Percentiles rank a stretch among this genome's conserved stretches.
These are phyloP conservation scores for Achatina immaculata DNA, from an alignment of 1,140 invertebrate species.

Conservation along the genomic window DNA sequence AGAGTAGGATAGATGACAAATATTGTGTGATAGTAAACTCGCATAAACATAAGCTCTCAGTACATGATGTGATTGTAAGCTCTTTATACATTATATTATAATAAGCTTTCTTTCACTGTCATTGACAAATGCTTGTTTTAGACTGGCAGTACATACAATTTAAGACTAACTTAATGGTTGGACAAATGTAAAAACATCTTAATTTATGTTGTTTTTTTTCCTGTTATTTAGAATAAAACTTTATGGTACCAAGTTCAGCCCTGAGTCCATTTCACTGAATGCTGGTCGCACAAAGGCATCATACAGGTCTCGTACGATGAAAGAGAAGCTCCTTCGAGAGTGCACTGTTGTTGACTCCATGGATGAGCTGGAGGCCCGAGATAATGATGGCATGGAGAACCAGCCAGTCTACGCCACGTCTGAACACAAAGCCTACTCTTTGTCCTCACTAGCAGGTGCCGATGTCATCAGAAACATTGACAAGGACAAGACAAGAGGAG, in stretches of 20 bases:
- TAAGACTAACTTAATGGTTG: too few species aligned
- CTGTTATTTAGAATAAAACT: conserved; percentile 49
- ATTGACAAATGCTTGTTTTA: too few species aligned
- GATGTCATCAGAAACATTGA: not conserved
- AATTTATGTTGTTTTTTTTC: not conserved
- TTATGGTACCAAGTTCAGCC: conserved; percentile 51
- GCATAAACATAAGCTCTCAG: too few species aligned
- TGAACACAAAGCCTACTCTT: conserved; percentile 3
- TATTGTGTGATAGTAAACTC: too few species aligned
- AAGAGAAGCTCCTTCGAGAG: conserved; percentile 54
- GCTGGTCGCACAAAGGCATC: conserved; percentile 33
- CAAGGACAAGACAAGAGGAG: not conserved
- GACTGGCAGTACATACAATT: too few species aligned
- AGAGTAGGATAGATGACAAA: too few species aligned
- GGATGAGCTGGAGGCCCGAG: conserved; percentile 44
- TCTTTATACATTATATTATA: too few species aligned
- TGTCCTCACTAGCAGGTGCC: not conserved
- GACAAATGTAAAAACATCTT: not conserved
- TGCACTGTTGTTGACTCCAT: conserved; percentile 47
- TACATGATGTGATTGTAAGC: too few species aligned
- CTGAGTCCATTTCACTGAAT: conserved; percentile 55
- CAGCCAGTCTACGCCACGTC: conserved; percentile 39
- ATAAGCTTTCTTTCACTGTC: too few species aligned
- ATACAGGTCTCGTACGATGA: conserved; percentile 52
- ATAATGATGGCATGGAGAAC: conserved; percentile 41